Evolutionary conservation across 2,797 vertebrate species (phyloP), one percentile per base, ranked within the genome.

Genomic region (Enteromius radiatus): DNA sequence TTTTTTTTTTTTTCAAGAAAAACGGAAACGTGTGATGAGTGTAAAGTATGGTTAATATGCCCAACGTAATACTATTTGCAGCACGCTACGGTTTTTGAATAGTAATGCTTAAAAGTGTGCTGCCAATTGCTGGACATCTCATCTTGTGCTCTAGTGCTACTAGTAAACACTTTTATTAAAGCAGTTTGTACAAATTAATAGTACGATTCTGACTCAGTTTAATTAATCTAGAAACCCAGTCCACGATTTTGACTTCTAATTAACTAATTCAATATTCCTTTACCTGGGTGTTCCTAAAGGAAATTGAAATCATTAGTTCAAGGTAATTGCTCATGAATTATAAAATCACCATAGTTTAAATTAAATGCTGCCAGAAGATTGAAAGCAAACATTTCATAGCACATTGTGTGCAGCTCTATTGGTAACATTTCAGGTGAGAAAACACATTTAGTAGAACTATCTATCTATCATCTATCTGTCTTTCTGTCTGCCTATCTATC

Each of bases 271-370:
- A 61, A 43, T 76, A 31, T 76, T 63, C 38, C 5, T 45, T 61
- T n/a, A 76, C 56, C 74, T 76, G 56, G 74, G 74, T 63, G 74
- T 76, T 63, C 74, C 33, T 76, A 31, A 15, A 76, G 54, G 74
- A 45, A 45, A 61, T 45, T 28, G 17, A 45, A 76, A 59, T 41
- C 52, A 43, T 61, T 76, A 43, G 74, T 76, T 76, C 23, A 76
- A 76, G 49, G 36, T 43, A 76, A 76, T 76, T 76, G 31, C 74
- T 76, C 54, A 76, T 76, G 74, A 61, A 76, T 76, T 43, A 43
- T 61, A 76, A 76, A 61, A 76, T 76, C 54, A 21, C 47, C 73
- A 19, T n/a, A 26, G 21, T 59, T 75, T 4, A 61, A 61, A 61
- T 76, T 12, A 61, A 76, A 61, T 43, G 70, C 54, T 61, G 54